phyloP scores from a whole-genome alignment of 2,888 invertebrate species.

The Listrodromus nycthemerus region DNA sequence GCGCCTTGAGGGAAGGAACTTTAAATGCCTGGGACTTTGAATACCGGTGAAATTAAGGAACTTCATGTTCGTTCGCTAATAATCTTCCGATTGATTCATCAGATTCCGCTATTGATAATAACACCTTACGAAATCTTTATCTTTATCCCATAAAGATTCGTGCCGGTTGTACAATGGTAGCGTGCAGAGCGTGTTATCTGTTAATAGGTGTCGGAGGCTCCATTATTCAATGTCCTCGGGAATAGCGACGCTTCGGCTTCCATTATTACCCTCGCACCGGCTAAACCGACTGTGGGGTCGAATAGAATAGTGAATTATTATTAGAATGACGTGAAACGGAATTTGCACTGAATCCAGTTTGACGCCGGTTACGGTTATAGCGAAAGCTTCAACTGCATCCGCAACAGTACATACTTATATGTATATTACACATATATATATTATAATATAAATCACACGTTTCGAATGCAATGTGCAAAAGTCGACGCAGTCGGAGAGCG shows the following conservation, averaged over 20 bases:
- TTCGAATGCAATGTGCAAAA: too few relatives aligned
- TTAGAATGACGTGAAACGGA: conserved; percentile 35
- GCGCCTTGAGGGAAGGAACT: too few relatives aligned
- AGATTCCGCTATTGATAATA: conserved; percentile 41
- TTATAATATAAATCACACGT: too few relatives aligned
- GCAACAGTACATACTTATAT: background rate
- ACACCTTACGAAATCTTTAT: conserved; percentile 5
- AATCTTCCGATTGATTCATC: conserved; percentile 39
- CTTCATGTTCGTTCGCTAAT: background rate
- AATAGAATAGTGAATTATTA: conserved; percentile 50
- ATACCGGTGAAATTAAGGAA: background rate
- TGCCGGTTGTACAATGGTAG: conserved; percentile 44
- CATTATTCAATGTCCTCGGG: conserved; percentile 63
- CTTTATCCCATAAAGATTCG: conserved; percentile 1
- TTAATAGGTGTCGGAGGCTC: conserved; percentile 60
- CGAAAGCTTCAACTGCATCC: background rate
- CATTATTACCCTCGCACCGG: conserved; percentile 52
- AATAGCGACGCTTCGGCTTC: conserved; percentile 41
- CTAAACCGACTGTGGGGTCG: conserved; percentile 32
- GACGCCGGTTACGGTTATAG: background rate
- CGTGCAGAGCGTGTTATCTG: conserved; percentile 44
- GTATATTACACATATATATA: too few relatives aligned
- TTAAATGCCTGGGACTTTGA: too few relatives aligned
- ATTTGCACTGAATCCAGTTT: conserved; percentile 24
- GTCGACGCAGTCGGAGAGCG: too few relatives aligned